Evolutionary conservation across 2,797 vertebrate species (phyloP).

Genomic region (Momotus momota): DNA sequence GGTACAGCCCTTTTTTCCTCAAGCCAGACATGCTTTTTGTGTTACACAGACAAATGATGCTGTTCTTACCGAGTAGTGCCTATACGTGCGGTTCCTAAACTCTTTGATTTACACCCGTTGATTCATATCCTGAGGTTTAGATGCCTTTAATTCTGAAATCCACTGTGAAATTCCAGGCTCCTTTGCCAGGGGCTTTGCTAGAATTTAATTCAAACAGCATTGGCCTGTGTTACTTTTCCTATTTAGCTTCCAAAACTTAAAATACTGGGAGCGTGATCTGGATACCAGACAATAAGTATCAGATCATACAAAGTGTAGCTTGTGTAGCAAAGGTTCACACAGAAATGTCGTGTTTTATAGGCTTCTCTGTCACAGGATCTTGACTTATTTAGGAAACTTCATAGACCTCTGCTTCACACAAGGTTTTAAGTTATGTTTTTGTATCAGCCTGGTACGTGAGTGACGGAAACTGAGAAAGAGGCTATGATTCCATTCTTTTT

Average conservation of each 20-base stretch:
- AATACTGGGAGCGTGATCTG: neutral
- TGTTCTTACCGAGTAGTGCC: neutral
- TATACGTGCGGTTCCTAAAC: neutral
- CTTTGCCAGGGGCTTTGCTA: neutral
- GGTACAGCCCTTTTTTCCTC: neutral
- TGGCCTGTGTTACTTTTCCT: neutral
- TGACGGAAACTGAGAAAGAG: neutral
- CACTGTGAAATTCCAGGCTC: neutral
- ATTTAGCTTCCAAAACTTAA: neutral
- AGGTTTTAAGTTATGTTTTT: neutral
- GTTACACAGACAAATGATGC: neutral
- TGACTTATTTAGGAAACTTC: neutral
- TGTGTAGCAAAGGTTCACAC: neutral
- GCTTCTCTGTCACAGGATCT: neutral
- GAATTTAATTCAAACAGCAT: neutral
- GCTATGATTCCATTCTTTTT: neutral
- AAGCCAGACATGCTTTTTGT: neutral
- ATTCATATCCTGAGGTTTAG: neutral
- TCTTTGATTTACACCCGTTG: neutral
- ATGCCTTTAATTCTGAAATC: neutral
- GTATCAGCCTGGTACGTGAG: neutral
- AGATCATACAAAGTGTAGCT: neutral
- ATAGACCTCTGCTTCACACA: neutral
- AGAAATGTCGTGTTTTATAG: neutral
- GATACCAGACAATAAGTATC: neutral